Evolutionary conservation across 2,888 invertebrate species (phyloP).

Genomic region (Cyclophora punctaria): DNA sequence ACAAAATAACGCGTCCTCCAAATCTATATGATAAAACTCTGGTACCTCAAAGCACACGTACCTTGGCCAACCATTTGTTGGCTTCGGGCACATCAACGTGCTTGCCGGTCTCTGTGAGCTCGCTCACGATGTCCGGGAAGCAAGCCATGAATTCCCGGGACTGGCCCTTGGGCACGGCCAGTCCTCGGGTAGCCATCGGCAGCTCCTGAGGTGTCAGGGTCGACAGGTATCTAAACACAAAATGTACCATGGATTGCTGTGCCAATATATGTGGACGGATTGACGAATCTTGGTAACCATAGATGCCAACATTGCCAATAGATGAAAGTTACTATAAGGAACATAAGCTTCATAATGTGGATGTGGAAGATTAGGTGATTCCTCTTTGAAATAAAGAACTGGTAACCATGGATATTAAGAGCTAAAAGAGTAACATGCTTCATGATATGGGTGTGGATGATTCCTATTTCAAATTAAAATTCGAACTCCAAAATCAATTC

Average conservation of each 20-base stretch:
- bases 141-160: conserved; percentile 90
- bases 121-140: conserved; percentile 90
- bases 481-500: too few species aligned
- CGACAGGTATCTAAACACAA: conserved; percentile 70
- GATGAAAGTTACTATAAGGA: too few species aligned
- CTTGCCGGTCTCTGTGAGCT: conserved; percentile 85
- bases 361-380: too few species aligned
- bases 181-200: conserved; percentile 76
- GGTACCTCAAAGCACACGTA: conserved; percentile 53
- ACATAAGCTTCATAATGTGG: too few species aligned
- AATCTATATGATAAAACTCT: conserved; percentile 8
- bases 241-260: conserved; percentile 23
- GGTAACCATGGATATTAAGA: too few species aligned
- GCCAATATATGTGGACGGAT: too few species aligned
- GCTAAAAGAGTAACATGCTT: too few species aligned
- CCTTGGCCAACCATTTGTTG: conserved; percentile 87
- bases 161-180: conserved; percentile 85
- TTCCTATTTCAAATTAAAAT: too few species aligned
- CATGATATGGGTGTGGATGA: too few species aligned
- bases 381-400: too few species aligned
- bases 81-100: conserved; percentile 86
- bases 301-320: too few species aligned
- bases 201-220: conserved; percentile 77
- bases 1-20: not conserved
- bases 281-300: too few species aligned